Evolutionary conservation across 2,113 vertebrate genomes (phyloP), one percentile per base, ranked within the genome.

Genomic region (Rhynchomys soricoides): DNA sequence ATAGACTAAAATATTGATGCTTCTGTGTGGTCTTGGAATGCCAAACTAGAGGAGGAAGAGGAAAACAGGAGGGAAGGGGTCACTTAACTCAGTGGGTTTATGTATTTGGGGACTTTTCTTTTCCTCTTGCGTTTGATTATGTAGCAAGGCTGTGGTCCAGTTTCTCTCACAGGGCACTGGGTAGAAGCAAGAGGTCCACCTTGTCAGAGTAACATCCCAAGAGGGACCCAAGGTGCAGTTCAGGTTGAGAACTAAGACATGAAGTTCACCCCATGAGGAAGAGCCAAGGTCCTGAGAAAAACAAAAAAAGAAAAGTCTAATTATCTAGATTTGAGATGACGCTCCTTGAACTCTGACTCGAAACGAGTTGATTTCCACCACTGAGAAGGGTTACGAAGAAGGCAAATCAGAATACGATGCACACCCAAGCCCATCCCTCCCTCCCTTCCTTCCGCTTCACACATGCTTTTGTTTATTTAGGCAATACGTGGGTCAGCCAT

Each of bases 61-160:
- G 86, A 74, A 93, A 90, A 66, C 45, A 82, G 71, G 59, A 79
- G 37, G 70, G 90, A 68, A 70, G 86, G 52, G 3, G 81, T 91
- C 45, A 85, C 50, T 92, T 94, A 94, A 87, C 75, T 88, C 21
- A 31, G 37, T 94, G 93, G 79, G 94, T 94, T 91, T 24, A 34
- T 91, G 64, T 86, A 73, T 90, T 73, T 86, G 10, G 52, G 52
- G 73, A 57, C n/a, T 7, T 22, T 64, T 45, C n/a, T n/a, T 77
- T 93, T 64, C 50, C 24, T 34, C 43, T 68, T 66, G 9, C 71
- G 12, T 95, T 92, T 74, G 29, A 12, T 91, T 40, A 37, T 91
- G 48, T 34, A 64, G 52, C 37, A 68, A 75, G 55, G 40, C 64
- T 11, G 11, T 5, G 34, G 45, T 34, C 26, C 17, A 26, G 9